Evolutionary conservation across 2,888 invertebrate genomes (phyloP), one percentile per base, ranked within the genome.

Genomic region (Parnassius smintheus): DNA sequence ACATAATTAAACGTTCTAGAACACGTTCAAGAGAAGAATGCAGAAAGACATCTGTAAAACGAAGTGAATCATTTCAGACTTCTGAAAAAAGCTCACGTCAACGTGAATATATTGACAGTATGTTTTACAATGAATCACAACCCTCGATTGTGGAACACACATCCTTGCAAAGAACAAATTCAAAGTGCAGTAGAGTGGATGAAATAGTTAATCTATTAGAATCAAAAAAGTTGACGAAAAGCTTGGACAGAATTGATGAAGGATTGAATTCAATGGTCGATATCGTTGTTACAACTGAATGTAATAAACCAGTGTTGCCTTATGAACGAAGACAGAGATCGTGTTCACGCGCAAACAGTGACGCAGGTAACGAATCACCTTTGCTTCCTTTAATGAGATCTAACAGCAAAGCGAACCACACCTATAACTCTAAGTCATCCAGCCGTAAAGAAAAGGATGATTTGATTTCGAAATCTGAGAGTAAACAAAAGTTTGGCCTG

Each of bases 211-310:
- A 88, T 54, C 86, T 94, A 42, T 87, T 94, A 56, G 93, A 94
- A 76, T 93, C 94, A 2, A 92, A 93, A 59, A 92, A 94, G 58
- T 80, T 94, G 52, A 94, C 96, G 0, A 96, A 96, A 83, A 96
- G 96, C 69, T 83, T 96, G 56, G 96, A 97, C 70, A 92, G 96
- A 63, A 95, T 96, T 51, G 96, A 96, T 75, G 94, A 93, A 77
- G 94, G 95, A 18, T 80, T 96, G 35, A 94, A 95, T 73, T 93
- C 95, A 0, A 94, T 95, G 93, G 94, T 95, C 0, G 94, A 95
- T 73, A 95, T 96, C 48, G 94, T 95, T 0, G 91, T 95, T 67
- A 92, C 94, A n/a, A 85, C 92, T 7, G 92, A 93, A 63, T 92
- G 93, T 3, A 89, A 84, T 53, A 89, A 87, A 65, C 77, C 83